These are phyloP conservation scores for Oncorhynchus mykiss DNA, from an alignment of 2,113 vertebrate species.

Conservation along the genomic window DNA sequence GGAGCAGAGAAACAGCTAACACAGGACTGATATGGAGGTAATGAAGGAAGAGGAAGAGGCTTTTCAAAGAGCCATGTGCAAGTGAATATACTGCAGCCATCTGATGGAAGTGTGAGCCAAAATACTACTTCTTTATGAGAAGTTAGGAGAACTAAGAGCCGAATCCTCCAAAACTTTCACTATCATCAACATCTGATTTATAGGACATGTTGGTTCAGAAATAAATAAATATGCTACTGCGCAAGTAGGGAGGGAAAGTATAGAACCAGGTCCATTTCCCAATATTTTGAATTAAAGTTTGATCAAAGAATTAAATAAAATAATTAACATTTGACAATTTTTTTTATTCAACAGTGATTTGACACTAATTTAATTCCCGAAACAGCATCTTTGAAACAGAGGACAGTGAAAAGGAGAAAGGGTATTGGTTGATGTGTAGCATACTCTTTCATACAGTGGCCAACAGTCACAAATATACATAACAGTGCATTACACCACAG, in stretches of 20 bases:
- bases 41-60: conserved; percentile 49
- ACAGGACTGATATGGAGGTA: conserved; percentile 64
- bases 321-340: background rate
- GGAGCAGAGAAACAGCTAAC: conserved; percentile 51
- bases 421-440: background rate
- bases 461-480: background rate
- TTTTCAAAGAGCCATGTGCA: conserved; percentile 60
- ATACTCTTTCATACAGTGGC: background rate
- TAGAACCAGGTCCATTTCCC: too few relatives aligned
- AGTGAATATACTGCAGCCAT: background rate
- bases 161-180: too few relatives aligned
- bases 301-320: background rate
- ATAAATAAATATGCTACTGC: too few relatives aligned
- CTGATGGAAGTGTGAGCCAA: too few relatives aligned
- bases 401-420: conserved; percentile 24
- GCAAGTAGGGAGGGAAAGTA: too few relatives aligned
- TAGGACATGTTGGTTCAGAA: too few relatives aligned
- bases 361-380: background rate
- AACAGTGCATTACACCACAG: too few relatives aligned
- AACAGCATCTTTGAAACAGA: conserved; percentile 49
- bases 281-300: too few relatives aligned
- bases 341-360: background rate
- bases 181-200: too few relatives aligned
- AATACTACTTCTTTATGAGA: too few relatives aligned
- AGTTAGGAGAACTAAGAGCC: too few relatives aligned